phyloP scores from a whole-genome alignment of 2,888 invertebrate species.

The Eilema caniola region DNA sequence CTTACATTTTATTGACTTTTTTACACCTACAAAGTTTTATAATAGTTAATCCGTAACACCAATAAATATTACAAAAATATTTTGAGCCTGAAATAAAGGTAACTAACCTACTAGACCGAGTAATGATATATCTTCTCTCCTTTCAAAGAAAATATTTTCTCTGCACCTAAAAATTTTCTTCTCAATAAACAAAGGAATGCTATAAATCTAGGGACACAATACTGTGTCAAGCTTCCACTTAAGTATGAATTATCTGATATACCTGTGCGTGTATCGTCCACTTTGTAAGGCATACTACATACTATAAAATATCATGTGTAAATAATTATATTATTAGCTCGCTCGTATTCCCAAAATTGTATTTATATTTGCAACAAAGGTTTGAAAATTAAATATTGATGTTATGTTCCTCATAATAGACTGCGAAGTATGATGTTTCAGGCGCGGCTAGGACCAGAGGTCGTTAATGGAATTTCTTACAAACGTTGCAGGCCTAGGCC shows the following conservation, averaged over 20 bases:
- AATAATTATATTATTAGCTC: conserved; percentile 3
- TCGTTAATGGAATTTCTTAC: too few relatives aligned
- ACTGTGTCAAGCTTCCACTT: conserved; percentile 43
- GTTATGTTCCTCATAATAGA: too few relatives aligned
- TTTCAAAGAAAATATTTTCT: conserved; percentile 16
- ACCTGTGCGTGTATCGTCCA: conserved; percentile 28
- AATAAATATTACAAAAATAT: conserved; percentile 5
- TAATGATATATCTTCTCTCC: conserved; percentile 19
- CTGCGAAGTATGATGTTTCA: too few relatives aligned
- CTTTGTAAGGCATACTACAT: too few relatives aligned
- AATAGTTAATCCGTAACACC: neutral
- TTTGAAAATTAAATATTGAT: too few relatives aligned
- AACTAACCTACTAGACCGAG: conserved; percentile 27
- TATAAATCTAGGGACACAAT: conserved; percentile 45
- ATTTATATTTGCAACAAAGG: neutral
- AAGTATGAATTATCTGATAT: conserved; percentile 54
- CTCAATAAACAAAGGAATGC: conserved; percentile 47
- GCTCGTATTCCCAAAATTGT: neutral
- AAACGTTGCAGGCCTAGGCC: too few relatives aligned
- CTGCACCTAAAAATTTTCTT: conserved; percentile 23
- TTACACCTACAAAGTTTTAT: too few relatives aligned
- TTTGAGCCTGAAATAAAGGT: conserved; percentile 20
- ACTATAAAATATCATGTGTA: conserved; percentile 15
- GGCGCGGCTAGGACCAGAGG: too few relatives aligned
- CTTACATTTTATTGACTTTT: too few relatives aligned